Conservation (phyloP, 2,888 invertebrate genomes). For the Cataglyphis albicans region DNA sequence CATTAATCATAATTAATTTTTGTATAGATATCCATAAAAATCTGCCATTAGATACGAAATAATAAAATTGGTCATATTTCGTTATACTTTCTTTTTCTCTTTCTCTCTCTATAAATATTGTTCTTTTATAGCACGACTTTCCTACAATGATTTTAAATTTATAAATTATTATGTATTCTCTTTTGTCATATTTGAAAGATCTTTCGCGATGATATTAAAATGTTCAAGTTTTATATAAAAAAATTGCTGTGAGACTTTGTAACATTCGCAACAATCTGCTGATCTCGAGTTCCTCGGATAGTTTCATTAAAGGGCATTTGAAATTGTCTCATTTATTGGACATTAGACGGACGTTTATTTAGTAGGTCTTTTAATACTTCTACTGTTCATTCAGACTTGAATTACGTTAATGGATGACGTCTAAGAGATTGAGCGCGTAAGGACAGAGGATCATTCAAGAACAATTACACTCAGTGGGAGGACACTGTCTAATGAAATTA, state of each 20-base stretch:
- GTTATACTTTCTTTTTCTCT: neutral
- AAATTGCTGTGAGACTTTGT: neutral
- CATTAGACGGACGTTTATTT: slow-evolving; percentile 26
- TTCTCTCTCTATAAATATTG: neutral
- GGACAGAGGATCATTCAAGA: slow-evolving; percentile 53
- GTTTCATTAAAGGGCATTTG: slow-evolving; percentile 8
- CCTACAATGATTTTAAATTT: neutral
- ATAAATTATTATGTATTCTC: neutral
- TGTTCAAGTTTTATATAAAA: neutral
- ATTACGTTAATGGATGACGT: slow-evolving; percentile 56
- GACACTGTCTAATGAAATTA: slow-evolving; percentile 70
- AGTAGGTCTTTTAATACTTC: slow-evolving; percentile 42
- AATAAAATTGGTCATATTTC: neutral
- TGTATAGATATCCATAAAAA: neutral
- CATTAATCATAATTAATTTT: neutral
- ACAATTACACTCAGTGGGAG: slow-evolving; percentile 64
- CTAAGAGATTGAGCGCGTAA: slow-evolving; percentile 47
- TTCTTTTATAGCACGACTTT: neutral
- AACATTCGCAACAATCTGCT: neutral
- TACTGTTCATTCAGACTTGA: slow-evolving; percentile 52
- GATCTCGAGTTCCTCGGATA: neutral
- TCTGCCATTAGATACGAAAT: neutral
- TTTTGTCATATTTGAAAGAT: neutral
- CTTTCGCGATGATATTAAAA: neutral
- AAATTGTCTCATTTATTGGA: slow-evolving; percentile 44